Evolutionary conservation across 2,113 vertebrate genomes (phyloP).

Genomic region (Eira barbara): DNA sequence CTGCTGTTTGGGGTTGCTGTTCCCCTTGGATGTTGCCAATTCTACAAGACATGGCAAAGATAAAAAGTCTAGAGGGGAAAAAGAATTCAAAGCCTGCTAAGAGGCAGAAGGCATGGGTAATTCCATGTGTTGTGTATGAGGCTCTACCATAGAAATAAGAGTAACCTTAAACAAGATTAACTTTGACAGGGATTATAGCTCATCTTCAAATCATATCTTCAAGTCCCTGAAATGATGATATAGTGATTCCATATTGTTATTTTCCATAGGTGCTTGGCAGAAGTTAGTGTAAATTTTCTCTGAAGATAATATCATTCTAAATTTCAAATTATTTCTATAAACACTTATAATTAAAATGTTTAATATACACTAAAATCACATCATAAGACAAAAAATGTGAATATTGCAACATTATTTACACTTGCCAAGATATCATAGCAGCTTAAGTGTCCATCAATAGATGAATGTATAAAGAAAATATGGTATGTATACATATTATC

Average conservation of each 20-base stretch:
- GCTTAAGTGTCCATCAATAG: neutral
- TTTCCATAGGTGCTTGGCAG: neutral
- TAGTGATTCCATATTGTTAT: neutral
- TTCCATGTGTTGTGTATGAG: neutral
- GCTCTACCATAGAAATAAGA: neutral
- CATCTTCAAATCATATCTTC: neutral
- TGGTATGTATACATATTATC: neutral
- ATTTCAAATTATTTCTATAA: neutral
- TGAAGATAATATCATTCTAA: neutral
- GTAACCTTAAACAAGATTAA: neutral
- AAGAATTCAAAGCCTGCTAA: neutral
- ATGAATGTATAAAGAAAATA: neutral
- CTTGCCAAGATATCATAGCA: neutral
- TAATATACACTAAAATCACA: neutral
- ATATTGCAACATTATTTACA: neutral
- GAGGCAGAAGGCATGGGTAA: neutral
- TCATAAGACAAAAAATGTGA: neutral
- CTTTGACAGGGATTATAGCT: neutral
- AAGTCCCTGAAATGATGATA: neutral
- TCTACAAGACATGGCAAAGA: neutral
- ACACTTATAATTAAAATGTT: neutral
- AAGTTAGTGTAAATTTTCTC: neutral
- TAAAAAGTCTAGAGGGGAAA: neutral
- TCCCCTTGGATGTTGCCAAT: neutral
- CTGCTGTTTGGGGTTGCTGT: neutral